phyloP scores from a whole-genome alignment of 2,888 invertebrate genomes.

The Drosophila barbarae region DNA sequence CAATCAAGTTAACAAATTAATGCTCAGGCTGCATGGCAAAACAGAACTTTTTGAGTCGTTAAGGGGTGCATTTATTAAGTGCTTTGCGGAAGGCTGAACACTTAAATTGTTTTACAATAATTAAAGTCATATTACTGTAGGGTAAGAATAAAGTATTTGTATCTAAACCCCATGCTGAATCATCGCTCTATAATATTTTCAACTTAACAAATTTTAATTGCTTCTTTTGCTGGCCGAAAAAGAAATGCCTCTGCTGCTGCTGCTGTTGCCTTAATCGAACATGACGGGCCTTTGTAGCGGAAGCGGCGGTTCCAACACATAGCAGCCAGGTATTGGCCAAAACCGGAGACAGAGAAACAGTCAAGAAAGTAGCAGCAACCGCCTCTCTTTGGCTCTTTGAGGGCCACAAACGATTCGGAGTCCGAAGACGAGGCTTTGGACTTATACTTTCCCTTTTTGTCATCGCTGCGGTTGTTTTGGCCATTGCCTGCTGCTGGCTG shows the following conservation, averaged over 20 bases:
- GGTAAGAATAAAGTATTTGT: background rate
- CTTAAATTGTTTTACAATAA: background rate
- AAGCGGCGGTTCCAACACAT: constrained; percentile 38
- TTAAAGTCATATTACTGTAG: background rate
- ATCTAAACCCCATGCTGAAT: background rate
- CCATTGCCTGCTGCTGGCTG: constrained; percentile 38
- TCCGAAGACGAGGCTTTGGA: constrained; percentile 41
- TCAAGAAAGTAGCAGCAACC: constrained; percentile 54
- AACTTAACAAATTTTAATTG: constrained; percentile 12
- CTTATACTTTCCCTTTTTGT: constrained; percentile 69
- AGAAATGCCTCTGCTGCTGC: constrained; percentile 19
- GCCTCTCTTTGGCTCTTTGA: constrained; percentile 38
- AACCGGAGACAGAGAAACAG: constrained; percentile 39
- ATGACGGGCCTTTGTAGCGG: constrained; percentile 45
- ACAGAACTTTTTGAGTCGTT: constrained; percentile 15
- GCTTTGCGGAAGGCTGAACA: constrained; percentile 1
- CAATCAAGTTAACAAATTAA: constrained; percentile 14
- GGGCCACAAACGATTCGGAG: constrained; percentile 42
- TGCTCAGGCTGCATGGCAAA: background rate
- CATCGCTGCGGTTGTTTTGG: constrained; percentile 38
- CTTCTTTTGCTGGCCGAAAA: constrained; percentile 18
- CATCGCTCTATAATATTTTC: constrained; percentile 3
- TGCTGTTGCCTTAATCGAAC: constrained; percentile 27
- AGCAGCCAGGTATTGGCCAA: constrained; percentile 49
- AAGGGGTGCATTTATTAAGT: background rate